Base-by-base conservation (phyloP, 1,140 invertebrate genomes). In the Sogatella furcifera region DNA sequence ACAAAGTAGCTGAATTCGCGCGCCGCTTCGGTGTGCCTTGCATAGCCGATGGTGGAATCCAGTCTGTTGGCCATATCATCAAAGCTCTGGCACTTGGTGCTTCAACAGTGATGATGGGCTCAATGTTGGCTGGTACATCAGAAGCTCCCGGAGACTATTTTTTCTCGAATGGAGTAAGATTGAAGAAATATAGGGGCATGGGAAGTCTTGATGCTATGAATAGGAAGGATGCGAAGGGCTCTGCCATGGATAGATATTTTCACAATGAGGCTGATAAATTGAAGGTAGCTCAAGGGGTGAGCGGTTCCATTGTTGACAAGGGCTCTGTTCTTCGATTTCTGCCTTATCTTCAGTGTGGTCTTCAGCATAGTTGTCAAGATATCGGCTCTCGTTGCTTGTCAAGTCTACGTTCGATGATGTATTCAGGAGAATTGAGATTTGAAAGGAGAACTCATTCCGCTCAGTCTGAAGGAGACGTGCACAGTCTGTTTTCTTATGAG, bases 151-250 rank as follows among this genome's bases (percentile, higher is more conserved):
- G 97, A 41, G 95, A 98, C 75, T 98, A 98, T 71, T 98, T 95
- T 77, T 99, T 97, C 72, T 94, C 93, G 53, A 94, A 98, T 77
- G 97, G 97, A 52, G 95, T 99, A 0, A 81, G 96, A 55, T 74
- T 99, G 17, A 99, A 99, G 74, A 99, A 99, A 72, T 99, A 98
- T 71, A 81, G 97, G 65, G 97, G 97, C 19, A 99, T 99, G 97
- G 97, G 97, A 6, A 98, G 95, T 38, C 78, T 99, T 31, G 97
- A 99, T 77, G 97, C 97, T 4, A 99, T 99, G 97, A 91, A 98
- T 70, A 81, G 88, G 24, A 89, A 89, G 72, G 89, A 94, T 75
- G 85, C 86, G 1, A 84, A 84, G 69, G 88, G 88, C 38, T 80
- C 82, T n/a, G 83, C 84, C 0, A 90, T 91, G 87, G 87, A 88